phyloP scores from a whole-genome alignment of 2,888 invertebrate species.

The Pterostichus madidus region DNA sequence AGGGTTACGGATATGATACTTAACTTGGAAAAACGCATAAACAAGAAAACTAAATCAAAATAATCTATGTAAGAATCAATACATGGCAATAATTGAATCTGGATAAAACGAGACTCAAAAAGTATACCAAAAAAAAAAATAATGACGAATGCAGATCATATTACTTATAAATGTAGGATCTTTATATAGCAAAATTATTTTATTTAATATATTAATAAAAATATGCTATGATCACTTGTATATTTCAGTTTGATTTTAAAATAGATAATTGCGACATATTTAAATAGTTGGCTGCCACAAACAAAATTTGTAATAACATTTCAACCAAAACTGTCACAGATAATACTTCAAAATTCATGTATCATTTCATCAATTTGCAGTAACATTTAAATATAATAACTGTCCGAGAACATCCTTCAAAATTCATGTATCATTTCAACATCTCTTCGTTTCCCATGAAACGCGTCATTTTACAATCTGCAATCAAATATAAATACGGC shows the following conservation, averaged over 20 bases:
- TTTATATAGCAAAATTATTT: too few species aligned
- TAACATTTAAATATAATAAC: background rate
- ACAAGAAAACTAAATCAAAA: background rate
- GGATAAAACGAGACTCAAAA: too few species aligned
- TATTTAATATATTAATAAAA: too few species aligned
- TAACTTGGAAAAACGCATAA: conserved; percentile 15
- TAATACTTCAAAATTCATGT: conserved; percentile 4
- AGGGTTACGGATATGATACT: conserved; percentile 22
- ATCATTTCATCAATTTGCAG: background rate
- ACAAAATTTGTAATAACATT: background rate
- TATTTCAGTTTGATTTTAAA: too few species aligned
- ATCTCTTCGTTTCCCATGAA: background rate
- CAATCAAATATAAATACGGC: background rate
- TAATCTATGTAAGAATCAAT: background rate
- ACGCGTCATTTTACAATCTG: background rate
- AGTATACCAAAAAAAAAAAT: too few species aligned
- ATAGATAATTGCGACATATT: background rate
- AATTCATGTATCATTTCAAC: conserved; percentile 2
- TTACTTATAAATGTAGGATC: too few species aligned
- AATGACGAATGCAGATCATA: too few species aligned
- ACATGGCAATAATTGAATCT: too few species aligned
- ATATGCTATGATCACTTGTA: too few species aligned
- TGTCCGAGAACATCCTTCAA: background rate
- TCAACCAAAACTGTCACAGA: conserved; percentile 1
- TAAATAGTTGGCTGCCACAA: background rate